These are phyloP conservation scores for Caenorhabditis briggsae DNA, from an alignment of 1,140 invertebrate species.

Conservation along the genomic window DNA sequence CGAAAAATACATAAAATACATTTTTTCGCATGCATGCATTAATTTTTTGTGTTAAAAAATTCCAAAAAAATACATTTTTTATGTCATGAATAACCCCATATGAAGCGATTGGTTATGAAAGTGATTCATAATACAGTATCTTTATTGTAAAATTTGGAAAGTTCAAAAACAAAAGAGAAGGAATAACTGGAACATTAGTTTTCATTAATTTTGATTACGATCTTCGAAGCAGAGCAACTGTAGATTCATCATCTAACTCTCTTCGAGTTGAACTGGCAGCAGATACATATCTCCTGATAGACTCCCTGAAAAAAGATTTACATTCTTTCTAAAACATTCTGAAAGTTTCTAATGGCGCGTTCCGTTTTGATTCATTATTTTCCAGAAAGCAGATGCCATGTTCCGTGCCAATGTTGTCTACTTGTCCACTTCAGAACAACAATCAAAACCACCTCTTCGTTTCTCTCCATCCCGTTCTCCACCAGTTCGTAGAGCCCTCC, in stretches of 20 bases:
- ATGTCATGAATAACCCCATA: too few species aligned
- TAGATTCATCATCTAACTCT: conserved; percentile 1
- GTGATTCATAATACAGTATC: too few species aligned
- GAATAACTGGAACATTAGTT: not conserved
- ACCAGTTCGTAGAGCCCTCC: conserved; percentile 10
- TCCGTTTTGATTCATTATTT: not conserved
- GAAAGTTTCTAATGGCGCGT: too few species aligned
- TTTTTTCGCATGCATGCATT: too few species aligned
- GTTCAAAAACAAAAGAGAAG: not conserved
- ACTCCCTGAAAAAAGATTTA: not conserved
- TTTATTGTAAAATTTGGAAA: too few species aligned
- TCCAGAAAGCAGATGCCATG: conserved; percentile 45
- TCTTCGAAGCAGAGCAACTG: not conserved
- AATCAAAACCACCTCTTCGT: conserved; percentile 17
- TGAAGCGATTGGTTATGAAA: too few species aligned
- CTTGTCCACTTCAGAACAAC: conserved; percentile 28
- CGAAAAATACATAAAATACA: too few species aligned
- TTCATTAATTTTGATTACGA: not conserved
- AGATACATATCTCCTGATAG: conserved; percentile 15
- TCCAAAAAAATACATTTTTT: too few species aligned
- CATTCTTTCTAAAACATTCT: too few species aligned
- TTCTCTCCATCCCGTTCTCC: conserved; percentile 25
- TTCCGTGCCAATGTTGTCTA: conserved; percentile 43
- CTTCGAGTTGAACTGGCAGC: not conserved
- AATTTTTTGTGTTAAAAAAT: too few species aligned